Evolutionary conservation across 2,113 vertebrate genomes (phyloP).

Genomic region (Larimichthys polyactis): DNA sequence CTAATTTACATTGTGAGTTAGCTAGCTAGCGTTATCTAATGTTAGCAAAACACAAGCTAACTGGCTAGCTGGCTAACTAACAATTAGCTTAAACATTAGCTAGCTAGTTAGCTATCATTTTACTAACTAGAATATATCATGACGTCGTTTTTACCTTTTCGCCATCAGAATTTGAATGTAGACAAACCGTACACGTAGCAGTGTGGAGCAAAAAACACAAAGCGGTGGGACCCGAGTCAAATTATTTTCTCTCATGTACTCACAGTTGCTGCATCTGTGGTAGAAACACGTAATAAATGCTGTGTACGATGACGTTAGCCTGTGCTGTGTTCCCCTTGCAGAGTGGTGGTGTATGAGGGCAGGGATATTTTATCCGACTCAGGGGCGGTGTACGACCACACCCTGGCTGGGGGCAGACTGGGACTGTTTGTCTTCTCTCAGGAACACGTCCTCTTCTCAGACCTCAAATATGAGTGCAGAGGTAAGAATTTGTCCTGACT

Average conservation of each 20-base stretch:
- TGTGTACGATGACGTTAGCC: not conserved
- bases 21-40: too few relatives aligned
- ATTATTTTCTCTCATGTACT: not conserved
- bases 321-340: constrained; percentile 58
- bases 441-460: constrained; percentile 96
- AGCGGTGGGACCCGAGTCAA: too few relatives aligned
- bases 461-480: constrained; percentile 97
- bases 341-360: constrained; percentile 95
- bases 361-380: constrained; percentile 95
- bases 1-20: too few relatives aligned
- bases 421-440: constrained; percentile 98
- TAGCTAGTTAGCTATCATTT: too few relatives aligned
- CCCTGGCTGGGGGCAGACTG: constrained; percentile 92
- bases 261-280: not conserved
- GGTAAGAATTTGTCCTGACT: constrained; percentile 82
- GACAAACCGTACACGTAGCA: too few relatives aligned
- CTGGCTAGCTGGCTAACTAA: too few relatives aligned
- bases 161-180: too few relatives aligned
- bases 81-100: too few relatives aligned
- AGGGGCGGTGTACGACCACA: constrained; percentile 94
- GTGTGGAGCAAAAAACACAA: too few relatives aligned
- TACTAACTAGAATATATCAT: too few relatives aligned
- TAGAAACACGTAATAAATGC: not conserved
- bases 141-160: too few relatives aligned
- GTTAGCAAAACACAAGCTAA: too few relatives aligned